Percentiles rank a stretch among this genome's conserved stretches.
Conservation (phyloP, 2,888 invertebrate species). For the Mamestra brassicae region DNA sequence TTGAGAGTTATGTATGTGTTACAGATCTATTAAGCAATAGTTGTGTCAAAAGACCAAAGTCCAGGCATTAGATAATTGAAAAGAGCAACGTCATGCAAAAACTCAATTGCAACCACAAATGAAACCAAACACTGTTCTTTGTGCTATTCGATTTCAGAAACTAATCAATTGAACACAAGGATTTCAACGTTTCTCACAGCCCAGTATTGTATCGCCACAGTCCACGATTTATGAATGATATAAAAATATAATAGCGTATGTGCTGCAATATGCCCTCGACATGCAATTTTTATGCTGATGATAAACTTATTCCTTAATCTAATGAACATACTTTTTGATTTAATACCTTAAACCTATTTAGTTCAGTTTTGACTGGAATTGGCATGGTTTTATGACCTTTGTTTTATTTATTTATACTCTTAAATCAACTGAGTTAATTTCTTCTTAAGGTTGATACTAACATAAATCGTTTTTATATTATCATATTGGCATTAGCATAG, state of each 20-base stretch:
- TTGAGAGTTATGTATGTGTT: conserved; percentile 5
- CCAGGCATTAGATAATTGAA: conserved; percentile 22
- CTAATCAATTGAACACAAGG: conserved; percentile 53
- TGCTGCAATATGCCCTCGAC: conserved; percentile 63
- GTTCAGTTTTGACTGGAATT: conserved; percentile 23
- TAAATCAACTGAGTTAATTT: conserved; percentile 6
- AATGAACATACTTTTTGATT: conserved; percentile 18
- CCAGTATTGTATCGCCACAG: conserved; percentile 34
- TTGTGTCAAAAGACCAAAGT: conserved; percentile 14
- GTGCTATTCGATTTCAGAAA: conserved; percentile 54
- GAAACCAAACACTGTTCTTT: conserved; percentile 41
- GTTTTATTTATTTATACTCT: background rate
- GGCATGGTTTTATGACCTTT: conserved; percentile 3
- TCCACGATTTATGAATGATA: conserved; percentile 29
- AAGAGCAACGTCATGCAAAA: conserved; percentile 34
- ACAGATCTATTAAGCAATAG: background rate
- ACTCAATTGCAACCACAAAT: conserved; percentile 27
- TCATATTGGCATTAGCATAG: conserved; percentile 11
- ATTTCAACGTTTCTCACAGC: conserved; percentile 51
- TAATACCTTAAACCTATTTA: conserved; percentile 8
- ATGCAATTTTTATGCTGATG: conserved; percentile 37
- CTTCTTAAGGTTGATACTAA: conserved; percentile 17
- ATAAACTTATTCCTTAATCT: conserved; percentile 42
- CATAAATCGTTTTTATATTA: conserved; percentile 1
- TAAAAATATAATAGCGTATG: conserved; percentile 45